Percentiles rank a stretch among this genome's conserved stretches.
phyloP scores from a whole-genome alignment of 2,797 vertebrate genomes.

The Microctenopoma stevenorrisi region DNA sequence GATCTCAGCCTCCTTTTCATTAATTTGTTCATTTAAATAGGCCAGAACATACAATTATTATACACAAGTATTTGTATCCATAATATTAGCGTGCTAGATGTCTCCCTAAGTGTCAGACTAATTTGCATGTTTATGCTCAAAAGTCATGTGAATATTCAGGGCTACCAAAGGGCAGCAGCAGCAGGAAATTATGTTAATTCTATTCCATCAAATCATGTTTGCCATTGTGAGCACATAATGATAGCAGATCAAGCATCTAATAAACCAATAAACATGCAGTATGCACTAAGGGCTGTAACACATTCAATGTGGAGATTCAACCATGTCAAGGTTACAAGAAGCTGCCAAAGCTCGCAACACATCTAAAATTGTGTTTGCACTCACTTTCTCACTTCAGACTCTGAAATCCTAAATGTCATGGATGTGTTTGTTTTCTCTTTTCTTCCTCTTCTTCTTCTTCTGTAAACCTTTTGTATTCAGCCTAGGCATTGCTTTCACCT shows the following conservation, averaged over 20 bases:
- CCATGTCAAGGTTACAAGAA: background rate
- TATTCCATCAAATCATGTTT: constrained; percentile 29
- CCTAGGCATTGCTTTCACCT: constrained; percentile 10
- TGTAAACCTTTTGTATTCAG: constrained; percentile 5
- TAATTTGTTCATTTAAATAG: constrained; percentile 34
- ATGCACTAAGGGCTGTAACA: background rate
- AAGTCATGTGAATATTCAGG: constrained; percentile 29
- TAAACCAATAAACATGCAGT: constrained; percentile 31
- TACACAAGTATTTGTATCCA: constrained; percentile 16
- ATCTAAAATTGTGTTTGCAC: background rate
- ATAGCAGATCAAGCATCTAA: constrained; percentile 27
- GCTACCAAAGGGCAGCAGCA: constrained; percentile 33
- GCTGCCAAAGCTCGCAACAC: constrained; percentile 1
- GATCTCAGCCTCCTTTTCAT: constrained; percentile 32
- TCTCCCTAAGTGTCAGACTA: constrained; percentile 4
- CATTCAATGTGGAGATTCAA: constrained; percentile 4
- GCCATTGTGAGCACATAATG: constrained; percentile 21
- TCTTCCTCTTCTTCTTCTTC: background rate
- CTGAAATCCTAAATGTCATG: constrained; percentile 36
- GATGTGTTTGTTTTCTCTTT: background rate
- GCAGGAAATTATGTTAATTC: constrained; percentile 36
- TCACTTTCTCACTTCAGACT: background rate
- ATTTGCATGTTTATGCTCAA: constrained; percentile 36
- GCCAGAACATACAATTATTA: background rate
- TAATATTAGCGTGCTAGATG: constrained; percentile 14